Conservation (phyloP, 2,888 invertebrate species). For the Enchytraeus crypticus region DNA sequence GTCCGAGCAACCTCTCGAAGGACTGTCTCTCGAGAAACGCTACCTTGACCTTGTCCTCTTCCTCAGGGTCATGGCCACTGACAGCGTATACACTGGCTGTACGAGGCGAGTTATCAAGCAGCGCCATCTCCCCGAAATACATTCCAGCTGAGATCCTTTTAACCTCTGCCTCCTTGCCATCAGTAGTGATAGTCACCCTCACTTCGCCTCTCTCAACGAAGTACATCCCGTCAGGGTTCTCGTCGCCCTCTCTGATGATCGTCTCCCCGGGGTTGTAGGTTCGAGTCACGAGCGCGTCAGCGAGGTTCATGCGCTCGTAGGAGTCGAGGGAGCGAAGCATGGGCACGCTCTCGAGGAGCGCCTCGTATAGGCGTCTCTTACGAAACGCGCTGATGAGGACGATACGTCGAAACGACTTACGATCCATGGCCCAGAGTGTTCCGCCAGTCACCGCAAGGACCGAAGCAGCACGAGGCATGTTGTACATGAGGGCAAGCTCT, state of each 20-base stretch:
- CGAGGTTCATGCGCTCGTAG: slow-evolving; percentile 47
- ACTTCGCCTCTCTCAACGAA: slow-evolving; percentile 65
- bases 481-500: slow-evolving; percentile 48
- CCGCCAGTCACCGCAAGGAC: slow-evolving; percentile 39
- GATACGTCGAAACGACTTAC: slow-evolving; percentile 45
- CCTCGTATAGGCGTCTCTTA: slow-evolving; percentile 46
- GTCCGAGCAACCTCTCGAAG: slow-evolving; percentile 88
- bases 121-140: slow-evolving; percentile 90
- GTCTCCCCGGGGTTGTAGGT: slow-evolving; percentile 37
- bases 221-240: slow-evolving; percentile 47
- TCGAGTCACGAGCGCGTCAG: slow-evolving; percentile 44
- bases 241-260: slow-evolving; percentile 45
- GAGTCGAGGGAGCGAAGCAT: slow-evolving; percentile 43
- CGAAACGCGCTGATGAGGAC: slow-evolving; percentile 47
- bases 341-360: slow-evolving; percentile 42
- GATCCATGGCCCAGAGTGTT: slow-evolving; percentile 49
- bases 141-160: slow-evolving; percentile 60
- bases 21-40: slow-evolving; percentile 95
- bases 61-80: no score
- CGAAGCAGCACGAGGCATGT: slow-evolving; percentile 48
- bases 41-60: slow-evolving; percentile 76
- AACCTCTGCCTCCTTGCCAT: slow-evolving; percentile 60
- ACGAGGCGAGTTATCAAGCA: slow-evolving; percentile 90
- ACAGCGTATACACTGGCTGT: slow-evolving; percentile 70
- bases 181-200: slow-evolving; percentile 75